Conservation (phyloP, 2,888 invertebrate species). For the Eristalinus aeneus region DNA sequence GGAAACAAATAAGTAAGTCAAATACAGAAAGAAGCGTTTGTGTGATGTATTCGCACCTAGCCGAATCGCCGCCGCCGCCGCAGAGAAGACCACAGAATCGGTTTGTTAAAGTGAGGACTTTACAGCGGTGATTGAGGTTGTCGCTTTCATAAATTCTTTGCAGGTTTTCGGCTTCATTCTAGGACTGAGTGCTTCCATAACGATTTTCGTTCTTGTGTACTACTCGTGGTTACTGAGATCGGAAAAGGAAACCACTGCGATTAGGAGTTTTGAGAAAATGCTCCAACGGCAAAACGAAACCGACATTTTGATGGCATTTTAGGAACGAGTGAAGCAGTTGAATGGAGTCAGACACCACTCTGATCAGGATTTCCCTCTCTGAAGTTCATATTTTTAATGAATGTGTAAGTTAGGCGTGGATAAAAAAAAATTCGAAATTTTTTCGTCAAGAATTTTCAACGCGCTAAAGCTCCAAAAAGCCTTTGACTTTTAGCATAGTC, state of each 20-base stretch:
- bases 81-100: neutral
- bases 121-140: neutral
- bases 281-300: slow-evolving; percentile 45
- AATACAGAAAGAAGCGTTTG: neutral
- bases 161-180: slow-evolving; percentile 42
- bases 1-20: neutral
- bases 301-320: slow-evolving; percentile 17
- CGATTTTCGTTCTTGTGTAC: slow-evolving; percentile 48
- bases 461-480: no score
- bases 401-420: neutral
- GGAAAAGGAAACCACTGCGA: slow-evolving; percentile 36
- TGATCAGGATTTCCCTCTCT: neutral
- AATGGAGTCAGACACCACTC: slow-evolving; percentile 15
- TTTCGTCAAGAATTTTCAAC: no score
- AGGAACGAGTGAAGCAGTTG: neutral
- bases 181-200: slow-evolving; percentile 44
- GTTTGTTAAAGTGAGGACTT: slow-evolving; percentile 16
- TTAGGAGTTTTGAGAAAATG: slow-evolving; percentile 52
- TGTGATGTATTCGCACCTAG: slow-evolving; percentile 31
- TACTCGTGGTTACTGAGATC: slow-evolving; percentile 50
- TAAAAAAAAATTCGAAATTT: no score
- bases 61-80: neutral
- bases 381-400: neutral
- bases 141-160: no score
- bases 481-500: no score